These are phyloP conservation scores for Corvus moneduloides DNA, from an alignment of 2,113 vertebrate species.

Conservation along the genomic window DNA sequence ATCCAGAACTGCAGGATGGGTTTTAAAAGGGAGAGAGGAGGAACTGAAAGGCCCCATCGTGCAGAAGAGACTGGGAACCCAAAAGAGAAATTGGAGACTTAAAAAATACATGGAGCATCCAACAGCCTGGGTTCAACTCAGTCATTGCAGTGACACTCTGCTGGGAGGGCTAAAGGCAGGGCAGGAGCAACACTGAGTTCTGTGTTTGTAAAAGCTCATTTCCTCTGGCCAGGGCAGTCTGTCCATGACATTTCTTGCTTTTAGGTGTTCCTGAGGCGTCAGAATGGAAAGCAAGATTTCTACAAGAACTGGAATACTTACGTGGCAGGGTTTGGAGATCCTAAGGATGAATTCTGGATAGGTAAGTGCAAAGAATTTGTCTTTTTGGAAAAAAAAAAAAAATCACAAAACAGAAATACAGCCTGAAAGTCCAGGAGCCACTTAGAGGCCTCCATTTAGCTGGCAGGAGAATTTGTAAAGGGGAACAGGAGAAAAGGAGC, in stretches of 20 bases:
- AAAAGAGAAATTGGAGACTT: not conserved
- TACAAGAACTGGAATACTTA: constrained; percentile 96
- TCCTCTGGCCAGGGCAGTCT: not conserved
- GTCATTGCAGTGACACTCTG: not conserved
- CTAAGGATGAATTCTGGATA: constrained; percentile 93
- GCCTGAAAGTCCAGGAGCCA: not conserved
- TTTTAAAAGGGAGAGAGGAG: not conserved
- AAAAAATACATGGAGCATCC: not conserved
- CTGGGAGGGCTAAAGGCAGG: not conserved
- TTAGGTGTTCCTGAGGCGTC: constrained; percentile 92
- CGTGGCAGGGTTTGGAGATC: constrained; percentile 88
- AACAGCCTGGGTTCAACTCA: not conserved
- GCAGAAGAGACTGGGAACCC: not conserved
- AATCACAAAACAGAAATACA: not conserved
- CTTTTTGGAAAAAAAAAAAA: not conserved
- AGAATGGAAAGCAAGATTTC: constrained; percentile 90
- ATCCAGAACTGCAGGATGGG: not conserved
- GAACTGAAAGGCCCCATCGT: not conserved
- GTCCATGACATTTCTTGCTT: not conserved
- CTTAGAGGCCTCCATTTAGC: not conserved
- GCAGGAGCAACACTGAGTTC: not conserved
- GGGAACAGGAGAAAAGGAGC: not conserved
- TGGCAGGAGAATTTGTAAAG: not conserved
- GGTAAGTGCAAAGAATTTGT: constrained; percentile 68
- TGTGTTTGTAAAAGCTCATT: not conserved